Evolutionary conservation across 2,113 vertebrate genomes (phyloP).

Genomic region (Ardeotis arabs): DNA sequence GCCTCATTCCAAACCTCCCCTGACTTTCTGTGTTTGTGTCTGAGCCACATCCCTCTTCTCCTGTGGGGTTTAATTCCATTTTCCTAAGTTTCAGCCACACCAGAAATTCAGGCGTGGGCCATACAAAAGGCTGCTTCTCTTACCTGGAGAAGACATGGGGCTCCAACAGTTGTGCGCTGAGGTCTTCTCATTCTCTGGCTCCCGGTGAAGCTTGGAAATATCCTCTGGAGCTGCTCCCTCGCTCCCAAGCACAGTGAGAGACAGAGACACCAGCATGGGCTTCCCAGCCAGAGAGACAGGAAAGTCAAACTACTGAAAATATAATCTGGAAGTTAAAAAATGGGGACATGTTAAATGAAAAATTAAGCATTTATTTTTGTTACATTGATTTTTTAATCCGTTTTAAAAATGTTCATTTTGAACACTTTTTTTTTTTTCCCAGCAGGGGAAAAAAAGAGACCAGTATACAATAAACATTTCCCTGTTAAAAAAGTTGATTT

Average conservation of each 20-base stretch:
- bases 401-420: conserved; percentile 32
- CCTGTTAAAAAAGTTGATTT: conserved; percentile 20
- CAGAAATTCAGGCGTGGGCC: neutral
- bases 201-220: neutral
- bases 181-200: neutral
- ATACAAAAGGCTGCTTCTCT: neutral
- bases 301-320: neutral
- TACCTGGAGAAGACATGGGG: accelerated
- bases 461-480: neutral
- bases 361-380: conserved; percentile 9
- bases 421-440: neutral
- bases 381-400: conserved; percentile 24
- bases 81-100: neutral
- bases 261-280: neutral
- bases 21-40: neutral
- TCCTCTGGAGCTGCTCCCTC: neutral
- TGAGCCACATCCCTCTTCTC: neutral
- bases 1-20: neutral
- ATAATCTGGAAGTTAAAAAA: neutral
- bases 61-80: neutral
- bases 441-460: neutral
- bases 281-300: neutral
- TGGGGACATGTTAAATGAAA: neutral
- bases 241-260: neutral
- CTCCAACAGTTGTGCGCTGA: accelerated